A percentile compares a stretch with the other conserved stretches of the same genome.
phyloP scores from a whole-genome alignment of 2,113 vertebrate species.

The Neodon shergylaensis region DNA sequence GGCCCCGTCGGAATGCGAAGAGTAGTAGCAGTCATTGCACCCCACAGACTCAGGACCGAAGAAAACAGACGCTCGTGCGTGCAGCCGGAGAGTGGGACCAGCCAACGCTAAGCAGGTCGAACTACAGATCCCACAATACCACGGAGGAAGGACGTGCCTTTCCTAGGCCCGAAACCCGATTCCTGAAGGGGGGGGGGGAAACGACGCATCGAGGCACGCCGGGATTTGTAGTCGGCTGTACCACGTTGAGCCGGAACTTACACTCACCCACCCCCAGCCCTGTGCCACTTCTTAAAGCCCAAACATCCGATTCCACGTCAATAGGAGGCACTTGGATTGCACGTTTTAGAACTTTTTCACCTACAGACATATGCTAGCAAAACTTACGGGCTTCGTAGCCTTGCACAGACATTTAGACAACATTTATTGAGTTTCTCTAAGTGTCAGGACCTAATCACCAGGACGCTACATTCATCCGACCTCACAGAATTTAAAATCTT shows the following conservation, averaged over 20 bases:
- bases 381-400: not conserved
- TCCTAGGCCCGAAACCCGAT: accelerated
- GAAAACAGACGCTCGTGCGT: not conserved
- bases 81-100: not conserved
- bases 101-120: accelerated
- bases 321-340: not conserved
- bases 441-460: not conserved
- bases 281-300: constrained; percentile 47
- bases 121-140: constrained; percentile 75
- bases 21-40: not conserved
- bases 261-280: not conserved
- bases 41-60: not conserved
- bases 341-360: constrained; percentile 9
- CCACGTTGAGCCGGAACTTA: not conserved
- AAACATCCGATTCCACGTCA: not conserved
- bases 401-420: constrained; percentile 35
- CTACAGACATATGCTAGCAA: not conserved
- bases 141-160: not conserved
- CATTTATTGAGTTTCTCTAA: constrained; percentile 18
- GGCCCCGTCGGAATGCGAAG: not conserved
- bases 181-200: accelerated
- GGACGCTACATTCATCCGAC: not conserved
- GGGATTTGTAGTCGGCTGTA: constrained; percentile 71
- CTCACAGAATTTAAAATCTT: constrained; percentile 36
- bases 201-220: not conserved